phyloP scores from a whole-genome alignment of 2,113 vertebrate genomes.

The Poeciliopsis prolifica region DNA sequence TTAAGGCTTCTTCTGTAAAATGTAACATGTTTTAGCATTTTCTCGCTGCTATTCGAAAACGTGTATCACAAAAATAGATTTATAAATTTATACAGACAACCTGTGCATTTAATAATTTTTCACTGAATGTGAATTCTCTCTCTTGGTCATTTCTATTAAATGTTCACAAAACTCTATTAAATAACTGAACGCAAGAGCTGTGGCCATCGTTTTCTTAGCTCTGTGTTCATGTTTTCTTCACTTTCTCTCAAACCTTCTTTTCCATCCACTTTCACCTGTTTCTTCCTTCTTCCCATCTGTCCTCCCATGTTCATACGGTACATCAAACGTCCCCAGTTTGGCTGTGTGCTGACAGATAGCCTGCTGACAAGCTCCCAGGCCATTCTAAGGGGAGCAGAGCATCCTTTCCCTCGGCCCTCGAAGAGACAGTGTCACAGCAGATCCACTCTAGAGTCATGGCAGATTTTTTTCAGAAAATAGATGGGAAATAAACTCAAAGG shows the following conservation, averaged over 20 bases:
- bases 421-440: constrained; percentile 72
- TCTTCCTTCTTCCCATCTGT: constrained; percentile 47
- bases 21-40: constrained; percentile 4
- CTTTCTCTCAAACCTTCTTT: constrained; percentile 37
- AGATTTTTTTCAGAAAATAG: constrained; percentile 35
- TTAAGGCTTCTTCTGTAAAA: background rate
- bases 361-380: constrained; percentile 69
- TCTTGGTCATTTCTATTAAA: constrained; percentile 5
- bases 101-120: background rate
- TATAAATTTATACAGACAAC: background rate
- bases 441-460: constrained; percentile 60
- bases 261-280: constrained; percentile 27
- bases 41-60: constrained; percentile 9
- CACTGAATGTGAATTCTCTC: no score
- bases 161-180: constrained; percentile 21
- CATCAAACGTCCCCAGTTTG: constrained; percentile 57
- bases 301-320: constrained; percentile 44
- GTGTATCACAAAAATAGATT: constrained; percentile 9
- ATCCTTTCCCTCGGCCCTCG: constrained; percentile 52
- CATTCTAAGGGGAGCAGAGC: constrained; percentile 61
- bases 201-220: constrained; percentile 5
- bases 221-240: constrained; percentile 45
- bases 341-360: constrained; percentile 70
- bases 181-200: background rate
- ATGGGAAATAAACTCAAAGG: constrained; percentile 35